Base-by-base conservation (phyloP, 1,140 invertebrate genomes). In the Aphaenogaster rudis region DNA sequence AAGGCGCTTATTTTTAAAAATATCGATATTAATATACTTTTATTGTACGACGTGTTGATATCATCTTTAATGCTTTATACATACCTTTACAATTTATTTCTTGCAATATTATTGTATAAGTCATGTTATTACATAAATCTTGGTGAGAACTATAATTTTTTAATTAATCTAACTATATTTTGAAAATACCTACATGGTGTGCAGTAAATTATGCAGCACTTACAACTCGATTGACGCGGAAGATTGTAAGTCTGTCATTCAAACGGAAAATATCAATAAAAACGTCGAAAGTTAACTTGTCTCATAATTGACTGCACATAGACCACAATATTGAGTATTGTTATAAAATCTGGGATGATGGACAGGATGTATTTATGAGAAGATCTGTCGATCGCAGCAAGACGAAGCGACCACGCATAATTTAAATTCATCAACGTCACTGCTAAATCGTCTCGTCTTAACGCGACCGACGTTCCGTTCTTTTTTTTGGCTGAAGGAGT, bases 401-500 rank as follows among this genome's bases (percentile, higher is more conserved):
- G n/a, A 21, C 42, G 36, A 52, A 50, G 72, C 69, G 87, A 86
- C 11, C 67, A 28, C 17, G 33, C 8, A 8, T 42, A 45, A 50
- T 67, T 13, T 1, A 9, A 76, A 28, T 42, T 33, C 59, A 63
- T 6, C 0, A 1, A 66, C 11, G 21, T 66, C 21, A 9, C 21
- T 33, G 11, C 9, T 0, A 17, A 33, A 17, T 74, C 88, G 61
- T 81, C 77, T 50, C n/a, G 59, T 1, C 63, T 42, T 57, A 42
- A 67, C 54, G 21, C 28, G 11, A 69, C 11, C 39, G 15, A 64
- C 6, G 15, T n/a, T 2, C 50, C 15, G 21, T 71, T 7, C 0
- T 36, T 17, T n/a, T n/a, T 45, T 86, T 89, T 88, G 87, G 79
- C 88, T 92, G 82, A 89, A 91, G 92, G 93, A 92, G 88, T 89